Conservation (phyloP, 2,888 invertebrate genomes). For the Listrodromus nycthemerus region DNA sequence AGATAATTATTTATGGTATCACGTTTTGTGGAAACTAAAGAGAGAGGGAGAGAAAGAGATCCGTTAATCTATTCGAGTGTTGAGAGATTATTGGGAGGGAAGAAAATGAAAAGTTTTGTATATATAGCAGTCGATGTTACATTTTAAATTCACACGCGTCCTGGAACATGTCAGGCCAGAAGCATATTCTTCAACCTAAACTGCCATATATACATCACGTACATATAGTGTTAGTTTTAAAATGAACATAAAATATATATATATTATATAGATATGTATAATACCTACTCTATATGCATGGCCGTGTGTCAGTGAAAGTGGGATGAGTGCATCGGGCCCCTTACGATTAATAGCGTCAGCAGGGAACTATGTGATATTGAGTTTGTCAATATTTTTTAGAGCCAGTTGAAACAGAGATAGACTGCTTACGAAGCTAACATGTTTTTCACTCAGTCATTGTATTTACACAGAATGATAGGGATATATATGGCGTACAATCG, state of each 20-base stretch:
- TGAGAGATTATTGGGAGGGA: conserved; percentile 16
- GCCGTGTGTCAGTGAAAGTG: neutral
- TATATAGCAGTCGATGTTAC: conserved; percentile 26
- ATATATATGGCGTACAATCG: neutral
- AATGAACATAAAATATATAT: conserved; percentile 14
- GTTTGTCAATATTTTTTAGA: conserved; percentile 39
- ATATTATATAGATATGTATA: neutral
- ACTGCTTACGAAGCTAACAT: conserved; percentile 25
- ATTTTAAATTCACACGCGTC: conserved; percentile 31
- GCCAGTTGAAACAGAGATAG: conserved; percentile 29
- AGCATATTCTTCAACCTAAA: neutral
- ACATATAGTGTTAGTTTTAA: conserved; percentile 19
- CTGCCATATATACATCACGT: conserved; percentile 24
- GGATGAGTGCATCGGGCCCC: neutral
- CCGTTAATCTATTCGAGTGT: conserved; percentile 26
- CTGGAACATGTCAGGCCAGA: conserved; percentile 19
- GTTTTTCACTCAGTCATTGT: conserved; percentile 3
- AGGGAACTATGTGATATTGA: conserved; percentile 49
- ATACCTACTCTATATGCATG: neutral
- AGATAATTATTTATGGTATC: conserved; percentile 8
- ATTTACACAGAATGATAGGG: neutral
- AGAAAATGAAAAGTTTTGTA: conserved; percentile 9
- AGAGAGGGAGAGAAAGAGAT: neutral
- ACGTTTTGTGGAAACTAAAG: conserved; percentile 4
- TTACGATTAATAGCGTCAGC: conserved; percentile 9